Base-by-base conservation (phyloP, 2,797 vertebrate genomes). In the Pseudochaenichthys georgianus region DNA sequence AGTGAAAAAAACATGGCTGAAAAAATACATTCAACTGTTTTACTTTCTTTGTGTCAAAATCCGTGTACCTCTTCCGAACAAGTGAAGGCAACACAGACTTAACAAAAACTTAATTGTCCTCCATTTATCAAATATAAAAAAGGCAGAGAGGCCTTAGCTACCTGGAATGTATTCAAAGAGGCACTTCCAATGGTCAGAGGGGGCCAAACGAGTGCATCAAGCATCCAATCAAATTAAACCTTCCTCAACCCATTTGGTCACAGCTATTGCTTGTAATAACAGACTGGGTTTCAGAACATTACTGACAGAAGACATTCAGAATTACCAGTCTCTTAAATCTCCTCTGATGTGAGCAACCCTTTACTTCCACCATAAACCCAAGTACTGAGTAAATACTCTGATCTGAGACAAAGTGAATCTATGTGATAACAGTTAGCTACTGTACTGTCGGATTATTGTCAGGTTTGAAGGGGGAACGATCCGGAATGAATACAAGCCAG, bases 11-110 rank as follows among this genome's bases (percentile, higher is more conserved):
- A 94, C 95, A 96, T 85, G 78, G 92, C 94, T 92, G 93, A 91
- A 95, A 96, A 95, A 93, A 96, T 99, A 99, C 98, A 99, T 99
- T 99, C 97, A 98, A 95, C 93, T 93, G 93, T 94, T 96, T 90
- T 95, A 96, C 96, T 96, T 96, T 97, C 95, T 96, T 96, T 97
- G 96, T 96, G 96, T 96, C 96, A 96, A 95, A 84, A 95, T 95
- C 94, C 94, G 77, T 95, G 96, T 94, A 95, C 93, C 94, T 93
- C 87, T 88, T 89, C 85, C 75, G 77, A 79, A 84, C 81, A 78
- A 73, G 72, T 92, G 84, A 94, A 95, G 94, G 95, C 96, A 95
- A 96, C 95, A 94, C 93, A 92, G 85, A 95, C 95, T 95, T 94
- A 46, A 62, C 73, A 60, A 55, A 73, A 81, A 59, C 77, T 71